These are phyloP conservation scores for Drosophila prostipennis DNA, from an alignment of 2,888 invertebrate genomes.

Conservation along the genomic window DNA sequence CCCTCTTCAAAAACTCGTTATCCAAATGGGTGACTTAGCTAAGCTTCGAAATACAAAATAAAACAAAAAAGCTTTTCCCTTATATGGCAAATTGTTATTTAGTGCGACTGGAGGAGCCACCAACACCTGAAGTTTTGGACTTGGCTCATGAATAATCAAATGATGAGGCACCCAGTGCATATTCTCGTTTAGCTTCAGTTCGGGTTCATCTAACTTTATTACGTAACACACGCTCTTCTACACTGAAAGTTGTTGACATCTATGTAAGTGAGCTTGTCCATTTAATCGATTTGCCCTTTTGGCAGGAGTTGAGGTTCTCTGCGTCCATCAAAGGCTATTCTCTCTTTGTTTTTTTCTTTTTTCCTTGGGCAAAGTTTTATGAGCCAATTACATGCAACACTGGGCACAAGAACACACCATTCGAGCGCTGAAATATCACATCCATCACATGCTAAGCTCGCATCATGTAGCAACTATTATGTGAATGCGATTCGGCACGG, in stretches of 20 bases:
- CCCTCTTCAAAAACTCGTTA: conserved; percentile 59
- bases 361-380: conserved; percentile 52
- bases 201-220: conserved; percentile 37
- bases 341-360: background rate
- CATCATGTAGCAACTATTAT: conserved; percentile 59
- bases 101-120: conserved; percentile 55
- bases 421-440: conserved; percentile 56
- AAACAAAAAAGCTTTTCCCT: conserved; percentile 29
- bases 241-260: conserved; percentile 29
- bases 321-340: conserved; percentile 18
- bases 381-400: conserved; percentile 75
- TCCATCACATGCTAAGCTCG: conserved; percentile 64
- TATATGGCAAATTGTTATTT: conserved; percentile 71
- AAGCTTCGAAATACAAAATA: conserved; percentile 13
- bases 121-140: conserved; percentile 59
- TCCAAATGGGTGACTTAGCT: conserved; percentile 40
- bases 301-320: conserved; percentile 18
- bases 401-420: conserved; percentile 64
- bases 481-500: conserved; percentile 21
- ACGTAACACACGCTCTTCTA: conserved; percentile 46
- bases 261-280: conserved; percentile 15
- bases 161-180: conserved; percentile 3
- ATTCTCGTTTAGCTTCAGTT: conserved; percentile 13
- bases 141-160: conserved; percentile 54
- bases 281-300: conserved; percentile 38